Evolutionary conservation across 2,888 invertebrate species (phyloP), one percentile per base, ranked within the genome.

Genomic region (Agrenia bidenticulata): DNA sequence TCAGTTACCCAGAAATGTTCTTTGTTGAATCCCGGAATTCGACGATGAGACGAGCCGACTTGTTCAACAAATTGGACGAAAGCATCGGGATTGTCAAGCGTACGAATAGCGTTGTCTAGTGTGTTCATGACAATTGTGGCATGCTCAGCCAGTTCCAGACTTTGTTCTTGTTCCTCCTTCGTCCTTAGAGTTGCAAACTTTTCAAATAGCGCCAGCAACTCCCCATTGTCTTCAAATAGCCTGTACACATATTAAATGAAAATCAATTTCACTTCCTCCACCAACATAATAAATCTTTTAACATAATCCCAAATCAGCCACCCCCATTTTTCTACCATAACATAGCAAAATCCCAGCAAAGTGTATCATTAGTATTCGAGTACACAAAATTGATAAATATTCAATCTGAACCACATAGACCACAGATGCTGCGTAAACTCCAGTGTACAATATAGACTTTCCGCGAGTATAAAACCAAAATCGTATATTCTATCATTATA

Each of bases 71-170:
- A 90, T 77, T 88, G 86, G 80, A 90, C 87, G 83, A 93, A 92
- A 78, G 87, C 86, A 80, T 93, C 92, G 81, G 91, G 83, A 79
- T 92, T 88, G 78, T 93, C 92, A 66, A 94, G 83, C 24, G 89
- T 88, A 78, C 89, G 88, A 81, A 94, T 93, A 68, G 92, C 90
- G 78, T 93, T 92, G 79, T 94, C 93, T 68, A 94, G 81, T 1
- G 92, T 91, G 77, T 86, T 87, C 93, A 94, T 94, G 27, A 94
- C 93, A 77, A 89, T 89, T 78, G 87, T 88, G 58, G 93, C 93
- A 79, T 94, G 94, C 75, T 92, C 89, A 4, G 89, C 89, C 68
- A 94, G 82, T 80, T 90, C 90, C 83, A 89, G 86, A 64, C 90
- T 90, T 78, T 86, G 86, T 69, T 88, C 86, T 79, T 92, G 90